These are phyloP conservation scores for Pinctada fucata DNA, from an alignment of 2,888 invertebrate genomes.

Conservation along the genomic window DNA sequence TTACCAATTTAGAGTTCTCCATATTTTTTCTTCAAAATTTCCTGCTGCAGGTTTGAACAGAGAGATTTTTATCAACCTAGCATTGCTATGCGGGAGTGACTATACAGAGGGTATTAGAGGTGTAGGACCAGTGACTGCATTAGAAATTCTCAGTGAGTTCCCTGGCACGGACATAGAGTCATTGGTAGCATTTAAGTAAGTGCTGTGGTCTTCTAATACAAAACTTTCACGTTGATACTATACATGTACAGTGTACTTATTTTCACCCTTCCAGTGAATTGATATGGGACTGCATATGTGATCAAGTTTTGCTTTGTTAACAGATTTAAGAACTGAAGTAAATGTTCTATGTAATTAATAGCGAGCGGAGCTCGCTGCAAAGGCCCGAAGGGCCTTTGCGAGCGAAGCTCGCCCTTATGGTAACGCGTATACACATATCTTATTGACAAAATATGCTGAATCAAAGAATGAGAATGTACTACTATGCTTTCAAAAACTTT, in stretches of 20 bases:
- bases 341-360: no score
- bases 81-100: slow-evolving; percentile 96
- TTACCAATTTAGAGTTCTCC: no score
- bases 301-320: background rate
- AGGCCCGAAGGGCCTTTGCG: no score
- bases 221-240: background rate
- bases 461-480: no score
- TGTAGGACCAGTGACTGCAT: slow-evolving; percentile 95
- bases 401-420: no score
- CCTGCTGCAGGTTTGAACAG: slow-evolving; percentile 86
- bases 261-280: background rate
- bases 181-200: slow-evolving; percentile 78
- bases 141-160: slow-evolving; percentile 96
- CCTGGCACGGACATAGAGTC: slow-evolving; percentile 77
- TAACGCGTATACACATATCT: no score
- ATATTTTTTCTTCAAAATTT: no score
- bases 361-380: no score
- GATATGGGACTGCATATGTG: background rate
- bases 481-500: no score
- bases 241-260: background rate
- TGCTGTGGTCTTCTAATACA: background rate
- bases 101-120: slow-evolving; percentile 95
- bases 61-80: slow-evolving; percentile 90
- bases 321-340: no score
- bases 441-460: no score